Base-by-base conservation (phyloP, 2,113 vertebrate species). In the Oophaga pumilio region DNA sequence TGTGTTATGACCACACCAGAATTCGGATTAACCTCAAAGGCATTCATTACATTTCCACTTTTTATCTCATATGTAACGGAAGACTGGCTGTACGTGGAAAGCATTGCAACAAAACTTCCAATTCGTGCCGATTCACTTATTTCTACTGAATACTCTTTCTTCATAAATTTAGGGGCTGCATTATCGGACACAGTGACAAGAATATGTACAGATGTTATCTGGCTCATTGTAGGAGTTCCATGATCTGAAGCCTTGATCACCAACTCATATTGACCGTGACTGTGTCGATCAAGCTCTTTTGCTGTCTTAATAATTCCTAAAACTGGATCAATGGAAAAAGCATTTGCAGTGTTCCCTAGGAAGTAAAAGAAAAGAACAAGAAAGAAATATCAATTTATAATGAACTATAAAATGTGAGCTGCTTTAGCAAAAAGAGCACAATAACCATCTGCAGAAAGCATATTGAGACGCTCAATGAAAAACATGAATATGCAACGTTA, bases 1-100 rank as follows among this genome's bases (percentile, higher is more conserved):
- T 97, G 96, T 82, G 96, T 97, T 86, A 96, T 87, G 26, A 99
- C 94, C 82, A 98, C 97, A 89, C 97, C 98, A 0, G 97, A 99
- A 91, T 98, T 97, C 0, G 98, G 97, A 87, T 99, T 99, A 74
- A 99, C 93, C 89, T 95, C 93, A 91, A 99, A 99, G 6, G 90
- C 94, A 62, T 95, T 94, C 18, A 94, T 94, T 56, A 90, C 10
- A 88, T 99, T 99, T 69, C 98, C 97, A 13, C 95, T 95, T 93
- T 95, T 98, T 90, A 99, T 97, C 91, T 99, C 97, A 92, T 97
- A 99, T 76, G 97, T 94, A 73, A 99, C 94, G 0, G 98, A 99
- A 0, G 98, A 99, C 74, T 98, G 97, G 91, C 98, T 99, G 80
- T 95, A 91, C 0, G 97, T 95, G 64, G 94, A 92, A 26, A 99